Percentiles rank a stretch among this genome's conserved stretches.
phyloP scores from a whole-genome alignment of 2,888 invertebrate species.

The Temnothorax ravouxi region DNA sequence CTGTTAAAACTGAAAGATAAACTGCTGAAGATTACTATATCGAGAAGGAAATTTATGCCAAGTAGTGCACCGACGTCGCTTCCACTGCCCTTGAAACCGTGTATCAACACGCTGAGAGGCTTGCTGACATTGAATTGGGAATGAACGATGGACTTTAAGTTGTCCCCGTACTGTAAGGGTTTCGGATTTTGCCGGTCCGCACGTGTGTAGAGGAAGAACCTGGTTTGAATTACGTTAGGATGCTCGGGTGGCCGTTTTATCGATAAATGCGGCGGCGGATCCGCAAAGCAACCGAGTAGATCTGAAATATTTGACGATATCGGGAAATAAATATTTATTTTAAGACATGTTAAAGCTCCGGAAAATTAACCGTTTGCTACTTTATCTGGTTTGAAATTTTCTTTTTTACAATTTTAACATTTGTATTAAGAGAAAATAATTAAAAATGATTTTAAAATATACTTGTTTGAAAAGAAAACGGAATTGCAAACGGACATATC shows the following conservation, averaged over 20 bases:
- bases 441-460: slow-evolving; percentile 13
- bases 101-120: slow-evolving; percentile 87
- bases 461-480: not conserved
- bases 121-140: slow-evolving; percentile 87
- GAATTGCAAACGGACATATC: not conserved
- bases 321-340: not conserved
- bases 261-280: slow-evolving; percentile 87
- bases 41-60: slow-evolving; percentile 86
- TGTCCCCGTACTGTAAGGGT: slow-evolving; percentile 86
- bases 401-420: not conserved
- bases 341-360: not conserved
- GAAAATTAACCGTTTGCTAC: not conserved
- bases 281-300: slow-evolving; percentile 88
- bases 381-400: not conserved
- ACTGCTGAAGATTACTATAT: slow-evolving; percentile 85
- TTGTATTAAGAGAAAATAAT: not conserved
- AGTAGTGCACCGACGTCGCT: slow-evolving; percentile 86
- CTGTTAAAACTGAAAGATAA: not conserved
- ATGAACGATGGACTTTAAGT: slow-evolving; percentile 85
- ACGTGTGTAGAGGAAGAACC: slow-evolving; percentile 87
- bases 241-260: slow-evolving; percentile 88
- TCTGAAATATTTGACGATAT: slow-evolving; percentile 84
- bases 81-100: slow-evolving; percentile 89
- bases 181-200: slow-evolving; percentile 85
- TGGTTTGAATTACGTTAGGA: slow-evolving; percentile 87